Percentiles rank a stretch among this genome's conserved stretches.
phyloP scores from a whole-genome alignment of 2,888 invertebrate species.

The Caenorhabditis virilis region DNA sequence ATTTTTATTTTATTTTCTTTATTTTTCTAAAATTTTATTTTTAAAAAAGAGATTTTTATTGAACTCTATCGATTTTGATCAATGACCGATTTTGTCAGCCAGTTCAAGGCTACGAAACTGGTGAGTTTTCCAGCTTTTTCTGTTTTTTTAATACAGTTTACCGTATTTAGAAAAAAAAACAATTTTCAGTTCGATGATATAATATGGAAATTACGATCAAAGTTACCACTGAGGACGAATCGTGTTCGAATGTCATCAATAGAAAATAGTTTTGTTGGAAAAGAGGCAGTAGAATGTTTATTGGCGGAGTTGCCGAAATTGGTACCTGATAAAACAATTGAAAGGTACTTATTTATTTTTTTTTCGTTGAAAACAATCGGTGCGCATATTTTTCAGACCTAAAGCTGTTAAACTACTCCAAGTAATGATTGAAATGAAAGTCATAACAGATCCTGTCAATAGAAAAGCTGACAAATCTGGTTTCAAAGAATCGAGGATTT shows the following conservation, averaged over 20 bases:
- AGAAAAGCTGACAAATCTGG: slow-evolving; percentile 4
- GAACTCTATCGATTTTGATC: too few species aligned
- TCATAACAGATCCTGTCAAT: slow-evolving; percentile 21
- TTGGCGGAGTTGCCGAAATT: slow-evolving; percentile 18
- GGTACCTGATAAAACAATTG: slow-evolving; percentile 11
- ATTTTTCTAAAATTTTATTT: too few species aligned
- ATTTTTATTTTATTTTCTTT: too few species aligned
- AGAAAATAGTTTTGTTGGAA: slow-evolving; percentile 28
- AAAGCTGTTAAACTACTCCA: slow-evolving; percentile 17
- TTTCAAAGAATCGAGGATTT: slow-evolving; percentile 25
- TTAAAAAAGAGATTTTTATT: too few species aligned
- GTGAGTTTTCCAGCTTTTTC: background rate
- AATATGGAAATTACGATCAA: slow-evolving; percentile 23
- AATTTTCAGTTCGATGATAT: slow-evolving; percentile 33
- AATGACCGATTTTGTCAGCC: too few species aligned
- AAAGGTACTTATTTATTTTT: too few species aligned
- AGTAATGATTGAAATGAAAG: slow-evolving; percentile 25
- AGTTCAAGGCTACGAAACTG: slow-evolving; percentile 28
- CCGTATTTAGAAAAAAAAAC: background rate
- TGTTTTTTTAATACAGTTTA: background rate
- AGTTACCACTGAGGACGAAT: slow-evolving; percentile 13
- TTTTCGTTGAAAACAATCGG: background rate
- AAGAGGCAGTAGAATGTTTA: slow-evolving; percentile 25
- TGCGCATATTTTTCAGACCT: slow-evolving; percentile 1
- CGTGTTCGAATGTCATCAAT: slow-evolving; percentile 5